Base-by-base conservation (phyloP, 2,888 invertebrate species). In the Callosobruchus maculatus region DNA sequence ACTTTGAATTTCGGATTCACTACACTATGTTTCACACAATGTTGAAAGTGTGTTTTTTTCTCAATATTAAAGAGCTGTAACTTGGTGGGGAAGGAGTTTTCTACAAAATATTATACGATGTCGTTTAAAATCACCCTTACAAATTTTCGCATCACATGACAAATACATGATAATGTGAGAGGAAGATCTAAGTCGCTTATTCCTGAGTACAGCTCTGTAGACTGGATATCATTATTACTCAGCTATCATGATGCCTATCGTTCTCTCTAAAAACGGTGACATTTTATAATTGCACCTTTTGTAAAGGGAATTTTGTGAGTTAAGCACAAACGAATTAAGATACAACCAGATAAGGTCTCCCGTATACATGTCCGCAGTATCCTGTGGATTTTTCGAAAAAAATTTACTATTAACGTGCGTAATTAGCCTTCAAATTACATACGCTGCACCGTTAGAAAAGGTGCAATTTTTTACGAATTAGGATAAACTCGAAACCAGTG, bases 331-430 rank as follows among this genome's bases (percentile, higher is more conserved):
- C 80, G 76, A 81, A 82, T 82, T 82, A 80, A 82, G 82, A 83
- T 82, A 80, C 80, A 81, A 77, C 73, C 76, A 75, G 83, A 83
- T 83, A 83, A 83, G 79, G 81, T 82, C 81, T 79, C 78, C 75
- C 66, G 49, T 49, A 49, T 49, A 49, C 13, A 13, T 49, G 49
- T 49, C 49, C 13, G 75, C 75, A 75, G 78, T 81, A 79, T 81
- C 81, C 81, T 81, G 81, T 80, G 73, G 76, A 77, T 75, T 78
- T 79, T 76, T 76, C 49, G 49, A 49, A 49, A 49, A 49, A 49
- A 49, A 30, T n/a, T 49, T 49, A 49, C 49, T 49, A 49, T 49
- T 49, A 49, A 49, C 49, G 49, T 13, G 18, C 49, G 75, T 76
- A 75, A 77, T 76, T 74, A 75, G 70, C 76, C 77, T 75, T 70